Evolutionary conservation across 2,888 invertebrate species (phyloP).

Genomic region (Drosophila koepferae): DNA sequence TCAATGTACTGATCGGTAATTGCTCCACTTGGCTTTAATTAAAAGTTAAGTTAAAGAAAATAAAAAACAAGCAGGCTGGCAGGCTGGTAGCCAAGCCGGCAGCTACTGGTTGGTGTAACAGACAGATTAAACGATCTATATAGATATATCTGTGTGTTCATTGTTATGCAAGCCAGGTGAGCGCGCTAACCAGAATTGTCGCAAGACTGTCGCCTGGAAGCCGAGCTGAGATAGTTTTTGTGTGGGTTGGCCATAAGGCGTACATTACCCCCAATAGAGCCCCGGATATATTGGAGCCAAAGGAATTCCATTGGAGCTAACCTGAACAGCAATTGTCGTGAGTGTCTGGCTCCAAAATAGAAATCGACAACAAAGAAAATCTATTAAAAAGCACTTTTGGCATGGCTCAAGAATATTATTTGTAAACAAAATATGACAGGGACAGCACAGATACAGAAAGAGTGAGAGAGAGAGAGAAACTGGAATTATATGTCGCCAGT

Average conservation of each 20-base stretch:
- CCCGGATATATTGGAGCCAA: conserved; percentile 57
- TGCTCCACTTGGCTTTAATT: conserved; percentile 59
- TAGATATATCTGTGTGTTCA: conserved; percentile 39
- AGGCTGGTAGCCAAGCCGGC: conserved; percentile 9
- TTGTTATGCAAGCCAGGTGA: conserved; percentile 56
- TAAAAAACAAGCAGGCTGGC: no score
- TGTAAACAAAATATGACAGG: conserved; percentile 24
- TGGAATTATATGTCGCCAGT: conserved; percentile 66
- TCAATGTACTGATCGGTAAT: conserved; percentile 25
- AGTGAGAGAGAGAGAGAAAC: background rate
- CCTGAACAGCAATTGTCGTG: conserved; percentile 35
- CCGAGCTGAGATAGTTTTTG: conserved; percentile 18
- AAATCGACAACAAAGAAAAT: conserved; percentile 28
- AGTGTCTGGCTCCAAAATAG: conserved; percentile 42
- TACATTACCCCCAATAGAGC: conserved; percentile 66
- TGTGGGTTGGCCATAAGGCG: conserved; percentile 66
- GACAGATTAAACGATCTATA: conserved; percentile 16
- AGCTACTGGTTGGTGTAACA: conserved; percentile 29
- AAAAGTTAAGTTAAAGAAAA: conserved; percentile 48
- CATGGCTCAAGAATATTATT: conserved; percentile 37
- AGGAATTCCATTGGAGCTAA: conserved; percentile 45
- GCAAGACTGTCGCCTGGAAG: conserved; percentile 52
- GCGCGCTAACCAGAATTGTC: conserved; percentile 61
- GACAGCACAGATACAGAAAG: background rate
- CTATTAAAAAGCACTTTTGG: conserved; percentile 53